Conservation (phyloP, 2,888 invertebrate species). For the Linnaemya tessellans region DNA sequence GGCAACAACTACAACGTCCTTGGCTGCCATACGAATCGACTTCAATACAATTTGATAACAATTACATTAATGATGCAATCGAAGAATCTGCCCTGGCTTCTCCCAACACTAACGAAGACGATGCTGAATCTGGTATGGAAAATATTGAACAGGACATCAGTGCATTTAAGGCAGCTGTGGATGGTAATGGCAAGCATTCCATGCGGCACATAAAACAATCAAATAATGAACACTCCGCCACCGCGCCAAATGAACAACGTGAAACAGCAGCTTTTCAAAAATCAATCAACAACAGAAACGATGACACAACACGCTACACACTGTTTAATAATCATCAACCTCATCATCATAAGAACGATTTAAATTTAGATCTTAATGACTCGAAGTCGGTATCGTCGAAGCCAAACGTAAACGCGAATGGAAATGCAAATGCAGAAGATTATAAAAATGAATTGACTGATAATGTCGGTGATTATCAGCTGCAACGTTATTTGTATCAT, state of each 20-base stretch:
- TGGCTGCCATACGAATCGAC: slow-evolving; percentile 58
- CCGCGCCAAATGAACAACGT: slow-evolving; percentile 27
- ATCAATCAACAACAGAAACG: slow-evolving; percentile 52
- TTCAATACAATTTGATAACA: slow-evolving; percentile 69
- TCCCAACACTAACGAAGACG: slow-evolving; percentile 28
- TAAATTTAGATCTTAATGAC: slow-evolving; percentile 61
- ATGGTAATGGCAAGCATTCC: slow-evolving; percentile 39
- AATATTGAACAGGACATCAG: slow-evolving; percentile 33
- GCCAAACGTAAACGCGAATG: slow-evolving; percentile 43
- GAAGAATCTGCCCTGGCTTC: slow-evolving; percentile 47
- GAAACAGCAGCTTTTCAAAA: slow-evolving; percentile 49
- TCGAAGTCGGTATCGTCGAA: slow-evolving; percentile 63
- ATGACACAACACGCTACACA: slow-evolving; percentile 45
- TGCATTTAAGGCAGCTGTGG: slow-evolving; percentile 19
- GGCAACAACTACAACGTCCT: slow-evolving; percentile 66
- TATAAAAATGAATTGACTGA: slow-evolving; percentile 69
- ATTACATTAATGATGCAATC: slow-evolving; percentile 74
- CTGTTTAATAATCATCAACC: slow-evolving; percentile 48
- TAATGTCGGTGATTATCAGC: slow-evolving; percentile 76
- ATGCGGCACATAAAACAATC: slow-evolving; percentile 51
- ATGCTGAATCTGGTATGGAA: slow-evolving; percentile 26
- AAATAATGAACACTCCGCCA: slow-evolving; percentile 50
- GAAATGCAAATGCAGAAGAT: slow-evolving; percentile 63
- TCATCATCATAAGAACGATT: slow-evolving; percentile 58
- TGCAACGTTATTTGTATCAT: slow-evolving; percentile 80